These are phyloP conservation scores for Pitangus sulphuratus DNA, from an alignment of 2,797 vertebrate species.

Conservation along the genomic window DNA sequence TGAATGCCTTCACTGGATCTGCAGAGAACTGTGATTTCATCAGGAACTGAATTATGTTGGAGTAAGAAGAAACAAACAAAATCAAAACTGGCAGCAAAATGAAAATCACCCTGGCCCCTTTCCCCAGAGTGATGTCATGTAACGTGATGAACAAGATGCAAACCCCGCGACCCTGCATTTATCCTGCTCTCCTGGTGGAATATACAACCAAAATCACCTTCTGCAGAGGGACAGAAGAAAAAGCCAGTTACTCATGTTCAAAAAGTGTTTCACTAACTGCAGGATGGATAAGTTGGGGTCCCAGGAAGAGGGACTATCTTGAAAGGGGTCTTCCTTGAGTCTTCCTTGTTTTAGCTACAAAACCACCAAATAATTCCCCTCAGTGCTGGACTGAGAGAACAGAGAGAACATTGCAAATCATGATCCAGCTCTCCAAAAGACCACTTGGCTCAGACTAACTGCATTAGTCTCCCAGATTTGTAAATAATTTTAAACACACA, in stretches of 20 bases:
- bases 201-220: not conserved
- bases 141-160: not conserved
- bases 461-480: not conserved
- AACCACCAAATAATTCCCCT: not conserved
- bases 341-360: not conserved
- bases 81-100: not conserved
- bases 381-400: not conserved
- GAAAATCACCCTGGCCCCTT: not conserved
- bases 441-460: not conserved
- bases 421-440: not conserved
- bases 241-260: not conserved
- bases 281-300: not conserved
- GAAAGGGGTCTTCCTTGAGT: not conserved
- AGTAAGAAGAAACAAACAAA: not conserved
- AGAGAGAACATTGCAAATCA: not conserved
- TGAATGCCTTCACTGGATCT: not conserved
- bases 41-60: not conserved
- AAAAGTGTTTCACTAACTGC: not conserved
- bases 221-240: not conserved
- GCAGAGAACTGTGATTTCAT: not conserved
- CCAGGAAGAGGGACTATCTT: not conserved
- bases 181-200: not conserved
- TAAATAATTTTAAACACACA: not conserved
- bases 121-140: not conserved
- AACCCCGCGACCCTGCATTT: not conserved